phyloP scores from a whole-genome alignment of 2,113 vertebrate genomes.

The Poeciliopsis prolifica region DNA sequence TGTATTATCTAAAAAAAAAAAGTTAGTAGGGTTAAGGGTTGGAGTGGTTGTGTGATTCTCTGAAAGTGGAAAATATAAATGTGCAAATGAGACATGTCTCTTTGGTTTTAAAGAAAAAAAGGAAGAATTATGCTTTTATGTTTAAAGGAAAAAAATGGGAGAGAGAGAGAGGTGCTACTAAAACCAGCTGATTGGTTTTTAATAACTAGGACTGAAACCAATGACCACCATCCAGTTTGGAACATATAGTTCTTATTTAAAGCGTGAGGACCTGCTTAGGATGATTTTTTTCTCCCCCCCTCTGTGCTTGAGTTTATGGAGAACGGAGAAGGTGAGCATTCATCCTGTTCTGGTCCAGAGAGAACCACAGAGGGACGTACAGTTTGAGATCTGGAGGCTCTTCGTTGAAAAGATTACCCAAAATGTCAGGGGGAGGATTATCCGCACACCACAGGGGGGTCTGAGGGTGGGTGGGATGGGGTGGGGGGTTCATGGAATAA shows the following conservation, averaged over 20 bases:
- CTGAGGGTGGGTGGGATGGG: not conserved
- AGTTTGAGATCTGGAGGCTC: conserved; percentile 48
- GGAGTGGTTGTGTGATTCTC: conserved; percentile 59
- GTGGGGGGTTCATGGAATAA: conserved; percentile 1
- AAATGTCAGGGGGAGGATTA: conserved; percentile 45
- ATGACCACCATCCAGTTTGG: conserved; percentile 51
- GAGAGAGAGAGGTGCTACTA: conserved; percentile 48
- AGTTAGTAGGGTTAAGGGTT: conserved; percentile 61
- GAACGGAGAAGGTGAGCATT: conserved; percentile 47
- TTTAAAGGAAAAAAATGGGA: conserved; percentile 24
- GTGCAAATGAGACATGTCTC: conserved; percentile 52
- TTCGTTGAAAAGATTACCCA: conserved; percentile 44
- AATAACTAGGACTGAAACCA: conserved; percentile 44
- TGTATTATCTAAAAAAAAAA: conserved; percentile 72
- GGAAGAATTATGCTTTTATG: conserved; percentile 39
- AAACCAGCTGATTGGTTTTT: conserved; percentile 65
- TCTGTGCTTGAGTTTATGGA: conserved; percentile 18
- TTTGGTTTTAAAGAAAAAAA: conserved; percentile 31
- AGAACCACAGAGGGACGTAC: conserved; percentile 21
- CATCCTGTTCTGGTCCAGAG: conserved; percentile 58
- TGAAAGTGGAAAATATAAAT: conserved; percentile 57
- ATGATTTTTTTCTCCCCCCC: conserved; percentile 20
- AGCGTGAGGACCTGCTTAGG: conserved; percentile 46
- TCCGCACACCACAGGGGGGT: conserved; percentile 32
- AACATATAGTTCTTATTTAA: conserved; percentile 62